phyloP scores from a whole-genome alignment of 2,113 vertebrate species.

The Acinonyx jubatus region DNA sequence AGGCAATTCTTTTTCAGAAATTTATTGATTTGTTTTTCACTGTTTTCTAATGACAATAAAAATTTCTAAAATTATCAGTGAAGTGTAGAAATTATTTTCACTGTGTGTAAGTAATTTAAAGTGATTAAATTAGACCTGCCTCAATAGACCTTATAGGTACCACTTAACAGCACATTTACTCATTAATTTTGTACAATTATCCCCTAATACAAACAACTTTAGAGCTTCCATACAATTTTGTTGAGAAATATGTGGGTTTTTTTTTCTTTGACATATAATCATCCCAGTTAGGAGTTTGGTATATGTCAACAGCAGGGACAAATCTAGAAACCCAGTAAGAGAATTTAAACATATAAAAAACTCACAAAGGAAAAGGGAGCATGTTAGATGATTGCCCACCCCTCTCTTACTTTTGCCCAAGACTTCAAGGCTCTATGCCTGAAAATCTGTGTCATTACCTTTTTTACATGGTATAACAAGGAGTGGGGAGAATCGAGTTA shows the following conservation, averaged over 20 bases:
- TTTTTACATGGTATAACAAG: not conserved
- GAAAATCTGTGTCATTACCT: not conserved
- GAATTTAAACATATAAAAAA: not conserved
- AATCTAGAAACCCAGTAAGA: not conserved
- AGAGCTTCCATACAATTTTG: not conserved
- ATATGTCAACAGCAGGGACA: not conserved
- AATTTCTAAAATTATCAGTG: slow-evolving; percentile 37
- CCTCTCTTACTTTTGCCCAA: not conserved
- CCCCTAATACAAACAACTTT: not conserved
- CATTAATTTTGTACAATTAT: not conserved
- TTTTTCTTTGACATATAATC: not conserved
- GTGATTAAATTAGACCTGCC: not conserved
- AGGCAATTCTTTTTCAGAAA: not conserved
- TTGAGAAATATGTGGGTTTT: not conserved
- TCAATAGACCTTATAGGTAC: not conserved
- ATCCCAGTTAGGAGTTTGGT: not conserved
- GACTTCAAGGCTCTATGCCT: not conserved
- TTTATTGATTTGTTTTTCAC: slow-evolving; percentile 32
- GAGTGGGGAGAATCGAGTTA: not conserved
- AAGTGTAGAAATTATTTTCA: slow-evolving; percentile 30
- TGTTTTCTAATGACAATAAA: slow-evolving; percentile 34
- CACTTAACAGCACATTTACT: not conserved
- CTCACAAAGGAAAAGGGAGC: not conserved
- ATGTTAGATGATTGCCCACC: not conserved
- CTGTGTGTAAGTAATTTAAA: not conserved